Evolutionary conservation across 2,797 vertebrate genomes (phyloP).

Genomic region (Columba guinea): DNA sequence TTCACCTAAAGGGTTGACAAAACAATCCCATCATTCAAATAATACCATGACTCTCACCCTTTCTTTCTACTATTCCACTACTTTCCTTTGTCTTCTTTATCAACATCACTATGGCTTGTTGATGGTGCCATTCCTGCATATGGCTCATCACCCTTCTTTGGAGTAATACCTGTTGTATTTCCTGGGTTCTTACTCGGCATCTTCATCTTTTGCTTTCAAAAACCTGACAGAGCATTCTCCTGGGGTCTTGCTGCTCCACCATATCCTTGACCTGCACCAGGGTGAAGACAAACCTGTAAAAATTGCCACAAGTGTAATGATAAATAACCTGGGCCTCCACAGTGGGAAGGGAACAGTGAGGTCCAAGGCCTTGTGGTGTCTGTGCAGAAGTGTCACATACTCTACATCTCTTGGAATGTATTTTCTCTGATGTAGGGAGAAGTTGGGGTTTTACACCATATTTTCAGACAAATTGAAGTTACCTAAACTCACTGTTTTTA

Average conservation of each 20-base stretch:
- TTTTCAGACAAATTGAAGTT: not conserved
- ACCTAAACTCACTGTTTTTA: not conserved
- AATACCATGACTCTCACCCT: accelerated
- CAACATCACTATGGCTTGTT: not conserved
- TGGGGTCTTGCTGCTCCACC: not conserved
- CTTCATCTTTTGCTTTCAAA: not conserved
- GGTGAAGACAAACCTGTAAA: not conserved
- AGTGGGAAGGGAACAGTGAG: not conserved
- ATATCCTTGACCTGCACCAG: too few relatives aligned
- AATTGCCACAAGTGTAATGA: not conserved
- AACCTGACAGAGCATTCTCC: not conserved
- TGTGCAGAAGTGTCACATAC: not conserved
- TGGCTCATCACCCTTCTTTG: not conserved
- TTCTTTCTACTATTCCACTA: not conserved
- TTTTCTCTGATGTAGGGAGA: not conserved
- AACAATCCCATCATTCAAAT: not conserved
- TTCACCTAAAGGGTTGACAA: not conserved
- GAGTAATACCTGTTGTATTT: not conserved
- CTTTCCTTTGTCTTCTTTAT: not conserved
- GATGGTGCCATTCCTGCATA: not conserved
- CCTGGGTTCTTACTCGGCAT: not conserved
- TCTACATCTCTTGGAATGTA: not conserved
- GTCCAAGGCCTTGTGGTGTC: not conserved
- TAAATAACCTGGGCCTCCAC: not conserved
- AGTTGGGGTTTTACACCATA: not conserved